phyloP scores from a whole-genome alignment of 30 jellyfish, hydroid and myxozoan genomes.

The Nemopilema nomurai region DNA sequence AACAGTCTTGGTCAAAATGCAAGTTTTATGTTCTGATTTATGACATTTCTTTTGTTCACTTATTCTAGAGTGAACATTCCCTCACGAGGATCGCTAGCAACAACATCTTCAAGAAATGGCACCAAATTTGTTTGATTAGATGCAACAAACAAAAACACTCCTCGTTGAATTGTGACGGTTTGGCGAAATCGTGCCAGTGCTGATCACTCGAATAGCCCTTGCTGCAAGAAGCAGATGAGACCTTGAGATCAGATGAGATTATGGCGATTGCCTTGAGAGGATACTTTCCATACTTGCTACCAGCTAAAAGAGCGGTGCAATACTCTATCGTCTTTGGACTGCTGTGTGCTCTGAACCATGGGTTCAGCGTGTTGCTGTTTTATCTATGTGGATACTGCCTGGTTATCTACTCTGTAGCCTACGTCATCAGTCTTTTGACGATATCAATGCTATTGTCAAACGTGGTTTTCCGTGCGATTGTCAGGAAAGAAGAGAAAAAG shows the following conservation, averaged over 20 bases:
- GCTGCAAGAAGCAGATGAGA: neutral
- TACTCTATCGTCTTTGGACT: slow-evolving; percentile 18
- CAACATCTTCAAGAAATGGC: no score
- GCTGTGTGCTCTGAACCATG: slow-evolving; percentile 46
- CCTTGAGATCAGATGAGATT: neutral
- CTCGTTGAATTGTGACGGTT: no score
- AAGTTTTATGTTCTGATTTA: no score
- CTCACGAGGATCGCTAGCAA: no score
- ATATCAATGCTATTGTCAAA: slow-evolving; percentile 42
- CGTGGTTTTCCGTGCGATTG: slow-evolving; percentile 15
- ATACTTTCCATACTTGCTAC: neutral
- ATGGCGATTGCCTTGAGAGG: neutral
- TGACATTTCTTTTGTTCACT: no score
- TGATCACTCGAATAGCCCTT: no score
- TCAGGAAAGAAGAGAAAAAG: slow-evolving; percentile 34
- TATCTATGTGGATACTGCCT: slow-evolving; percentile 59
- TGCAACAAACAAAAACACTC: no score
- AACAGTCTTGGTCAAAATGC: no score
- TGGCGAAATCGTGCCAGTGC: no score
- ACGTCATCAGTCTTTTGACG: slow-evolving; percentile 29
- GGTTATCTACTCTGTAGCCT: slow-evolving; percentile 31
- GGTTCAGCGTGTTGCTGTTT: slow-evolving; percentile 43
- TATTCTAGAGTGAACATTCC: no score
- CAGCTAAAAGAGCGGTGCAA: neutral
- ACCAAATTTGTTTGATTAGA: no score